Conservation (phyloP, 2,797 vertebrate species). For the Ibycter americanus region DNA sequence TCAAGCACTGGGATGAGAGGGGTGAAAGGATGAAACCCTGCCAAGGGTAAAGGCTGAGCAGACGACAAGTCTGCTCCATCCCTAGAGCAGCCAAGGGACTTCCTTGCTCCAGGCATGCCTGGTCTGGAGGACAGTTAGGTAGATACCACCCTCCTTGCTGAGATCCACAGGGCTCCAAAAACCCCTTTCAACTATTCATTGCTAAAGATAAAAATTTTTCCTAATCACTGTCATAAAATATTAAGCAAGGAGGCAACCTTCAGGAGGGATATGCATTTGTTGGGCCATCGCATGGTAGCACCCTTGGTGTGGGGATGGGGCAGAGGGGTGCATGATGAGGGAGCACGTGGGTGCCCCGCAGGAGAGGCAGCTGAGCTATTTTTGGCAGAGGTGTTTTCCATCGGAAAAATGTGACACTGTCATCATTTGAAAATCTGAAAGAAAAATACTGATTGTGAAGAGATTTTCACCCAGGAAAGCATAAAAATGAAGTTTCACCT, state of each 20-base stretch:
- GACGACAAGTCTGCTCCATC: neutral
- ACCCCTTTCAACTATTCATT: neutral
- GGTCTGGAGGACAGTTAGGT: neutral
- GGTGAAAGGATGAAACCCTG: neutral
- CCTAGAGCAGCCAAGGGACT: neutral
- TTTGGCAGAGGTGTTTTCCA: neutral
- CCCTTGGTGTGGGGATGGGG: neutral
- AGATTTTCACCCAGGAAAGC: neutral
- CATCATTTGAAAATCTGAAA: neutral
- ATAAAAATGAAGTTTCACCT: neutral
- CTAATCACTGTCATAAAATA: neutral
- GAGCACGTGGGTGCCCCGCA: neutral
- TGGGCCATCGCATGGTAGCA: neutral
- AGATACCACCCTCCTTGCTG: neutral
- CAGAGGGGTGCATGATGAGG: no score
- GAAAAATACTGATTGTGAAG: neutral
- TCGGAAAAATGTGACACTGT: neutral
- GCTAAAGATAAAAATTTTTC: neutral
- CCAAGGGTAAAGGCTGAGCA: neutral
- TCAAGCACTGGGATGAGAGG: neutral
- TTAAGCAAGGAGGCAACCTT: neutral
- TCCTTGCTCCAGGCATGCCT: neutral
- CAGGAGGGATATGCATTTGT: accelerated
- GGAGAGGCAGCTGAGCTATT: neutral
- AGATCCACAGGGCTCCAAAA: neutral